A percentile compares a stretch with the other conserved stretches of the same genome.
phyloP scores from a whole-genome alignment of 2,888 invertebrate species.

The Ichneumoninae sp. region DNA sequence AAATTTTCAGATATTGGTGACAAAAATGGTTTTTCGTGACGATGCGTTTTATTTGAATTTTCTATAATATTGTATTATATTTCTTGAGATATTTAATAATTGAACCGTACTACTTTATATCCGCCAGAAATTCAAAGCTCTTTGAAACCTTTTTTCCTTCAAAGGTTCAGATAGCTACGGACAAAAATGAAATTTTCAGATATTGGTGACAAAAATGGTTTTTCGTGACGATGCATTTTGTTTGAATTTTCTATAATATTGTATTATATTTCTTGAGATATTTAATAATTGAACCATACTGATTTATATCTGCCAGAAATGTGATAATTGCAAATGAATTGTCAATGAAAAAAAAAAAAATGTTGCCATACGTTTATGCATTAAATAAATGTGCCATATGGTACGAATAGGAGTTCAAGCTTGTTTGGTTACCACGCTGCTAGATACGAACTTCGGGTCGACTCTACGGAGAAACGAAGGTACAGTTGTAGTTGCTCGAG shows the following conservation, averaged over 20 bases:
- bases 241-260: neutral
- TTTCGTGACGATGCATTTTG: too few relatives aligned
- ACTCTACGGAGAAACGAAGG: conserved; percentile 26
- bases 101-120: neutral
- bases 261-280: neutral
- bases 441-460: conserved; percentile 33
- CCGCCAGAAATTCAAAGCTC: conserved; percentile 5
- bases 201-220: too few relatives aligned
- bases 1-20: neutral
- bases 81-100: neutral
- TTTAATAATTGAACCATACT: too few relatives aligned
- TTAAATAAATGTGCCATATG: neutral
- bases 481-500: conserved; percentile 32
- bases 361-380: neutral
- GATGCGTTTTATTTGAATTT: neutral
- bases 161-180: neutral
- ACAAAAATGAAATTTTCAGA: neutral
- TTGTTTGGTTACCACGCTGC: neutral
- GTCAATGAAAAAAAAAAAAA: neutral
- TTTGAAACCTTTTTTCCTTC: neutral
- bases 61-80: neutral
- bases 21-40: too few relatives aligned
- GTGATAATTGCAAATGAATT: neutral
- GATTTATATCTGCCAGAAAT: neutral
- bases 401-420: neutral